Percentiles rank a stretch among this genome's conserved stretches.
These are phyloP conservation scores for Euwallacea fornicatus DNA, from an alignment of 1,140 invertebrate genomes.

Conservation along the genomic window DNA sequence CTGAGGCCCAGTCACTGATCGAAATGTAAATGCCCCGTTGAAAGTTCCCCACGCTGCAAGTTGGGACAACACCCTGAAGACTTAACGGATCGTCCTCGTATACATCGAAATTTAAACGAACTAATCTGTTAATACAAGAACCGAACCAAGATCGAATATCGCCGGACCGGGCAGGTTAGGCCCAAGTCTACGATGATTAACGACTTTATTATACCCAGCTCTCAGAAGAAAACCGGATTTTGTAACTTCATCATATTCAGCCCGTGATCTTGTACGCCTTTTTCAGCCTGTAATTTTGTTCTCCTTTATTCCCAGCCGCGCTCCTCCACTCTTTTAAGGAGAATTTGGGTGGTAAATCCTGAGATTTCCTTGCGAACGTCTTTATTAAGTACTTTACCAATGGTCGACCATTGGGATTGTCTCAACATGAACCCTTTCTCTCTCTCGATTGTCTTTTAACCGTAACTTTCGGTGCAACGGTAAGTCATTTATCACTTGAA, in stretches of 20 bases:
- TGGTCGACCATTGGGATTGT: too few relatives aligned
- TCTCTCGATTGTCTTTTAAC: too few relatives aligned
- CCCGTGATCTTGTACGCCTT: slow-evolving; percentile 30
- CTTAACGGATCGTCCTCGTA: too few relatives aligned
- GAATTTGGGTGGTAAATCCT: not conserved
- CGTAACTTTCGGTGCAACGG: too few relatives aligned
- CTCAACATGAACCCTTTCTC: too few relatives aligned
- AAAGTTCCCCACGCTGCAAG: too few relatives aligned
- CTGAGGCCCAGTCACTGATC: too few relatives aligned
- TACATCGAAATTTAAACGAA: slow-evolving; percentile 3
- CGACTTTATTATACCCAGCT: slow-evolving; percentile 48
- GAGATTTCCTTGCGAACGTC: not conserved
- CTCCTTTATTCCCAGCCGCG: slow-evolving; percentile 7
- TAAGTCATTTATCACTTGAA: too few relatives aligned
- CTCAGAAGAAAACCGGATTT: slow-evolving; percentile 45
- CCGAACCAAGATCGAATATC: slow-evolving; percentile 42
- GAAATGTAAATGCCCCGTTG: too few relatives aligned
- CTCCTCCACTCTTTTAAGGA: not conserved
- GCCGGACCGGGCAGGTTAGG: slow-evolving; percentile 37
- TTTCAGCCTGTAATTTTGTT: slow-evolving; percentile 21
- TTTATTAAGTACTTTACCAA: too few relatives aligned
- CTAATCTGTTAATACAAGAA: not conserved
- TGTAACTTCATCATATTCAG: slow-evolving; percentile 47
- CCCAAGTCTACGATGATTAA: slow-evolving; percentile 45
- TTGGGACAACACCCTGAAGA: too few relatives aligned